Evolutionary conservation across 2,888 invertebrate genomes (phyloP).

Genomic region (Drosophila picticornis): DNA sequence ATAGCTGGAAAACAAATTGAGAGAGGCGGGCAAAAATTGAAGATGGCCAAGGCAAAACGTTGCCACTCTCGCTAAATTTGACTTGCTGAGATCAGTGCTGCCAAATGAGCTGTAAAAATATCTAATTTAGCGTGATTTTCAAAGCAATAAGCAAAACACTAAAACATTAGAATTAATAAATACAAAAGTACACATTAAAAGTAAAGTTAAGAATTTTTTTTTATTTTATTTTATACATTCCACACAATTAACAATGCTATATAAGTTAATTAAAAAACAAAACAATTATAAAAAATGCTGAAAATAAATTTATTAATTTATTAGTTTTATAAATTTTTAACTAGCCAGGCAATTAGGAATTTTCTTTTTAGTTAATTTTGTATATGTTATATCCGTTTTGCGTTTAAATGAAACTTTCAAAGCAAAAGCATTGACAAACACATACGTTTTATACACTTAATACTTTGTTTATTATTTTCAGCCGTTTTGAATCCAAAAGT

Average conservation of each 20-base stretch:
- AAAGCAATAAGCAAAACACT: neutral
- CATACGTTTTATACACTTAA: neutral
- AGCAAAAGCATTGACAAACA: neutral
- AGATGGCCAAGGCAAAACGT: conserved; percentile 57
- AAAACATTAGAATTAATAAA: neutral
- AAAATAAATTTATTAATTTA: neutral
- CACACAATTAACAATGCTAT: neutral
- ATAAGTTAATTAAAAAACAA: neutral
- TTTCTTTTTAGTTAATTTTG: too few relatives aligned
- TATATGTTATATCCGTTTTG: neutral
- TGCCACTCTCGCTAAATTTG: conserved; percentile 13
- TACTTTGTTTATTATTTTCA: neutral
- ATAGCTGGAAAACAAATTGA: conserved; percentile 24
- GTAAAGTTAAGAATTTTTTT: neutral
- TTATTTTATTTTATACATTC: neutral
- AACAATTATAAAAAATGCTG: neutral
- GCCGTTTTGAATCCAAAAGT: neutral
- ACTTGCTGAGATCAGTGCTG: conserved; percentile 26
- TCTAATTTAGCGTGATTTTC: neutral
- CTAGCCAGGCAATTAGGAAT: neutral
- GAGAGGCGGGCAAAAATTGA: conserved; percentile 69
- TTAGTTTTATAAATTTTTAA: neutral
- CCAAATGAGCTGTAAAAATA: neutral
- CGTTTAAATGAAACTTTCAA: neutral
- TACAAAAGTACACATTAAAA: neutral